Percentiles rank a stretch among this genome's conserved stretches.
Conservation (phyloP, 1,140 invertebrate genomes). For the Platyura marginata region DNA sequence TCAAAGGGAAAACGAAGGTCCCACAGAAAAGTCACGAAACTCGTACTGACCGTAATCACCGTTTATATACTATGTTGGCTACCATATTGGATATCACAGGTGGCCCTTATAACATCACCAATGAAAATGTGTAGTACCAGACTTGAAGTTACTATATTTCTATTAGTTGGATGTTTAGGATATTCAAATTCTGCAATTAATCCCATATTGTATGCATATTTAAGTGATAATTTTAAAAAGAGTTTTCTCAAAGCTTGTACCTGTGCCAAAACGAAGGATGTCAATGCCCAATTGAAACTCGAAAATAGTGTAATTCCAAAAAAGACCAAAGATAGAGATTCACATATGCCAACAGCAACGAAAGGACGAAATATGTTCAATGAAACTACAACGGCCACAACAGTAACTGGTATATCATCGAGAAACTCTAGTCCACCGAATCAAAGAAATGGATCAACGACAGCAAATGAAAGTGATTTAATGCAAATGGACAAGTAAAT, state of each 20-base stretch:
- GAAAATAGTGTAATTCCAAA: conserved; percentile 79
- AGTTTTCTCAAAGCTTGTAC: conserved; percentile 83
- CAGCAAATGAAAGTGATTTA: no score
- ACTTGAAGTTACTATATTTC: conserved; percentile 56
- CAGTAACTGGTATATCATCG: neutral
- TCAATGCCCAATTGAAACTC: conserved; percentile 68
- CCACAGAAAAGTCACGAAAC: conserved; percentile 78
- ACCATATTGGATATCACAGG: conserved; percentile 82
- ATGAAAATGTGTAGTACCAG: conserved; percentile 46
- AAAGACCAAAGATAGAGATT: neutral
- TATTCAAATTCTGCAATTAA: conserved; percentile 97
- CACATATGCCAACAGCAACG: neutral
- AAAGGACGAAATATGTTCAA: neutral
- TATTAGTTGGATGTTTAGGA: conserved; percentile 71
- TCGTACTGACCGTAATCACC: conserved; percentile 88
- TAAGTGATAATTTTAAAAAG: conserved; percentile 89
- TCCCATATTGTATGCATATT: conserved; percentile 88
- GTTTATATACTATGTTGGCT: conserved; percentile 97
- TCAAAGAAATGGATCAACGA: no score
- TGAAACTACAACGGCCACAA: neutral
- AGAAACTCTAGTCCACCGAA: conserved; percentile 1
- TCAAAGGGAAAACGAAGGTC: conserved; percentile 88
- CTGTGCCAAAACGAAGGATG: conserved; percentile 62
- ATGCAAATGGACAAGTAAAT: no score
- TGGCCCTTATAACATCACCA: conserved; percentile 46